Evolutionary conservation across 1,140 invertebrate genomes (phyloP).

Genomic region (Caerostris extrusa): DNA sequence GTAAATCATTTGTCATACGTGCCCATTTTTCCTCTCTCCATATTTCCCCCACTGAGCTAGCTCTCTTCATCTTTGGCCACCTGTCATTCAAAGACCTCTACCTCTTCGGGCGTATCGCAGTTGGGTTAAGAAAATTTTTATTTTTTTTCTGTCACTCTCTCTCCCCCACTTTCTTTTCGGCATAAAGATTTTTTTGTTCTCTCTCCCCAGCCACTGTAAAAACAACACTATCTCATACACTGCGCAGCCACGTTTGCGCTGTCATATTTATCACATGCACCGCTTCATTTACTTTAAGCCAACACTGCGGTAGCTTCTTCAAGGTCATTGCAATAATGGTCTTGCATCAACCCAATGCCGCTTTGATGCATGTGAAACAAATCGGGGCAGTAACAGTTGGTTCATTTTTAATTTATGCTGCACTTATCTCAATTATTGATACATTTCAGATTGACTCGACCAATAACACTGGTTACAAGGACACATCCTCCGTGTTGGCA

Average conservation of each 20-base stretch:
- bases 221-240: background rate
- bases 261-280: background rate
- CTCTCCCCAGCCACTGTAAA: background rate
- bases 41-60: background rate
- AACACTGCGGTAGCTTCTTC: too few relatives aligned
- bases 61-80: background rate
- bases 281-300: background rate
- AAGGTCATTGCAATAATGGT: background rate
- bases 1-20: too few relatives aligned
- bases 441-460: background rate
- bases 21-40: too few relatives aligned
- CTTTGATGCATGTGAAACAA: background rate
- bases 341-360: background rate
- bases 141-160: too few relatives aligned
- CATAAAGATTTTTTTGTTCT: background rate
- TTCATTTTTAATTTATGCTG: background rate
- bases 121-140: background rate
- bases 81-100: background rate
- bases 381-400: too few relatives aligned
- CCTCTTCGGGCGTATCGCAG: background rate
- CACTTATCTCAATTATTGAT: background rate
- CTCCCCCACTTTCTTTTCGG: too few relatives aligned
- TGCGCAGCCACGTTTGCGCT: background rate
- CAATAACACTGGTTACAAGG: background rate
- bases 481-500: background rate